phyloP scores from a whole-genome alignment of 1,140 invertebrate genomes.

The Drosophila cardini region DNA sequence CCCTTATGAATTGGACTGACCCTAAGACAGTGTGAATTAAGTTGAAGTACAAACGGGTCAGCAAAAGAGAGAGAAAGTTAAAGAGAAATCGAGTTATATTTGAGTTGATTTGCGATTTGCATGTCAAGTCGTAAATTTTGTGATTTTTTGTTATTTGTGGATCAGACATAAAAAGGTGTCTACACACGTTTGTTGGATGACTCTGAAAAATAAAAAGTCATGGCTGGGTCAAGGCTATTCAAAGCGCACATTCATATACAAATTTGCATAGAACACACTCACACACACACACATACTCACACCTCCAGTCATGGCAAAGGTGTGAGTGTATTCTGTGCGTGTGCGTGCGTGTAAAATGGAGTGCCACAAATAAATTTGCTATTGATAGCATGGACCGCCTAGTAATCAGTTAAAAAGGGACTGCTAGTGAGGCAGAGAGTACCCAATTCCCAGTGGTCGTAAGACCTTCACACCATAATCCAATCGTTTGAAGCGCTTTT shows the following conservation, averaged over 20 bases:
- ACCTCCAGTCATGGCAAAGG: background rate
- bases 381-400: constrained; percentile 57
- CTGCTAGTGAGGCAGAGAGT: constrained; percentile 5
- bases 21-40: background rate
- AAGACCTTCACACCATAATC: constrained; percentile 64
- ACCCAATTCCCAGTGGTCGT: constrained; percentile 57
- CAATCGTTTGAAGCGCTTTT: constrained; percentile 70
- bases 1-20: background rate
- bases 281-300: background rate
- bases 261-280: background rate
- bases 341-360: constrained; percentile 13
- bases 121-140: constrained; percentile 70
- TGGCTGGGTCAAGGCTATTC: constrained; percentile 60
- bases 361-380: constrained; percentile 63
- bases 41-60: background rate
- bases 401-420: constrained; percentile 76
- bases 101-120: constrained; percentile 64
- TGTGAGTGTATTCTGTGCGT: background rate
- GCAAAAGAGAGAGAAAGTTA: background rate
- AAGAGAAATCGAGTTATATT: constrained; percentile 27
- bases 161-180: constrained; percentile 51
- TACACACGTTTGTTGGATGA: constrained; percentile 16
- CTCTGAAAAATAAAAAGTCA: constrained; percentile 61
- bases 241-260: constrained; percentile 6
- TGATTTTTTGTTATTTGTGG: constrained; percentile 53